Evolutionary conservation across 2,797 vertebrate species (phyloP).

Genomic region (Anisognathus igniventris): DNA sequence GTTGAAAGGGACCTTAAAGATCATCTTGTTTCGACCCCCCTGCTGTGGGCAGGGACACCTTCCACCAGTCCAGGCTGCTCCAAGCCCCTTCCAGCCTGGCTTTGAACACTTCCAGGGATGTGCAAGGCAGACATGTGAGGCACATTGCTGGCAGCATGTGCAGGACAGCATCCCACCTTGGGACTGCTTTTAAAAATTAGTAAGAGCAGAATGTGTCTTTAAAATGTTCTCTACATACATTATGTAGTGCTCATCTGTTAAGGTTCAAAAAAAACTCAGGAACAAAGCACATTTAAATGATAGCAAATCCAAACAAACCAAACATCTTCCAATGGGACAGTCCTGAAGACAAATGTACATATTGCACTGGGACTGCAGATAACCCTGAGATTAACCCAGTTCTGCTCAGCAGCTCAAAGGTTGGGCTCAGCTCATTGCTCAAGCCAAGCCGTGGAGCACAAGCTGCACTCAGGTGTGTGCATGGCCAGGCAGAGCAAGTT

Average conservation of each 20-base stretch:
- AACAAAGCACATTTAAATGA: not conserved
- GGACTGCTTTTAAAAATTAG: not conserved
- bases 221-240: not conserved
- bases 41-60: not conserved
- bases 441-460: not conserved
- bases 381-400: not conserved
- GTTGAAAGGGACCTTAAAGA: not conserved
- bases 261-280: not conserved
- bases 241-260: not conserved
- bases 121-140: accelerated
- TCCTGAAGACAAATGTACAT: not conserved
- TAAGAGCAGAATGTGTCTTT: not conserved
- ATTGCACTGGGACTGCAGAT: not conserved
- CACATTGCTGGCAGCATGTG: accelerated
- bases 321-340: not conserved
- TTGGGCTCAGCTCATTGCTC: not conserved
- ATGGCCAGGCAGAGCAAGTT: accelerated
- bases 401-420: not conserved
- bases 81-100: not conserved
- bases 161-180: not conserved
- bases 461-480: not conserved
- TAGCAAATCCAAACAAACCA: not conserved
- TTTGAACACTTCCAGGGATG: not conserved
- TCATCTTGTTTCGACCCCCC: not conserved
- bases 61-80: not conserved